Evolutionary conservation across 2,888 invertebrate species (phyloP), one percentile per base, ranked within the genome.

Genomic region (Polymixis lichenea): DNA sequence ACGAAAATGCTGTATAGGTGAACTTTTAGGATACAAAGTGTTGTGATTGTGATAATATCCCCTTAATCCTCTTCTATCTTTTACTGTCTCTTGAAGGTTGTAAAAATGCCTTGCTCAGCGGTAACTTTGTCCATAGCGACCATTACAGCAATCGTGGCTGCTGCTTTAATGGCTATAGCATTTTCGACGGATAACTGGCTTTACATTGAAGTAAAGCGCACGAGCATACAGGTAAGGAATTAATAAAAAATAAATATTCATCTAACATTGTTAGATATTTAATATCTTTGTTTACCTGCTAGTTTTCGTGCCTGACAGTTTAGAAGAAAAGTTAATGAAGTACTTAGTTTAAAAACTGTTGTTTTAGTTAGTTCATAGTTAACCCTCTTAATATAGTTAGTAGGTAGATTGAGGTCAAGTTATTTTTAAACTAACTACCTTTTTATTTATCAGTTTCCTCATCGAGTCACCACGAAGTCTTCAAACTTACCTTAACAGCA

Each of bases 131-230:
- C 99, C 95, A 97, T 99, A 96, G 99, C 99, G 91, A 99, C 99
- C 92, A 99, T 99, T 96, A 98, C 99, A 94, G 99, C 99, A 94
- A 98, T 99, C 95, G 98, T 99, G 93, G 99, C 99, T 91, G 98
- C 99, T 93, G 98, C 99, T 86, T 97, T 99, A 93, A 97, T 99
- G 95, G 98, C 98, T 91, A 99, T 99, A 95, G 99, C 99, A 91
- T 99, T 99, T 97, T 98, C 99, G 90, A 99, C 99, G 93, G 99
- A 99, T 97, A 99, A 99, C 97, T 99, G 99, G 99, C 97, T 99
- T 91, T 98, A 98, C 94, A 98, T 99, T 91, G 98, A 99, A 97
- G 99, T 99, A 89, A 98, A 98, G 95, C 97, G 99, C 93, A 97
- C 97, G 91, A 98, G 97, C 94, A 99, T 99, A 93, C 98, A 98